Conservation (phyloP, 2,888 invertebrate species). For the Geophilus truncorum region DNA sequence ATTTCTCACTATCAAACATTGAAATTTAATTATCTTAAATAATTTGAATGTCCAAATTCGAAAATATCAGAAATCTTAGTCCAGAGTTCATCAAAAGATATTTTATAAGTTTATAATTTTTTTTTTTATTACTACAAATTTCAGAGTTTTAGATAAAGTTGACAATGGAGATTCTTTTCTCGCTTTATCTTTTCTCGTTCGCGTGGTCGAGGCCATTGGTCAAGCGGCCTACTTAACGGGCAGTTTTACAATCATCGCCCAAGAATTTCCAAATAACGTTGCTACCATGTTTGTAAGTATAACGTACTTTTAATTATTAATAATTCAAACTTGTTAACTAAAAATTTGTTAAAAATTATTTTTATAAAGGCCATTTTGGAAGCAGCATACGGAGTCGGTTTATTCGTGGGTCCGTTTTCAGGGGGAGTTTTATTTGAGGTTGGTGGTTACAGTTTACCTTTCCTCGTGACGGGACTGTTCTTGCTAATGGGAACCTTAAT, state of each 20-base stretch:
- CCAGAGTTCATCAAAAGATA: too few relatives aligned
- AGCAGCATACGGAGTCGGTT: neutral
- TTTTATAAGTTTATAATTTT: too few relatives aligned
- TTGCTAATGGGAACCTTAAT: conserved; percentile 69
- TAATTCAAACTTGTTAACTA: neutral
- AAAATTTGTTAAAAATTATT: too few relatives aligned
- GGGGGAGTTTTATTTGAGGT: neutral
- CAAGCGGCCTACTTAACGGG: conserved; percentile 81
- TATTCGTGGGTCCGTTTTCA: neutral
- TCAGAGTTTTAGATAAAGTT: conserved; percentile 29
- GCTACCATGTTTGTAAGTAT: conserved; percentile 79
- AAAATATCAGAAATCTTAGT: too few relatives aligned
- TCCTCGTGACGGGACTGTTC: conserved; percentile 68
- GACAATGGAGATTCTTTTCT: conserved; percentile 63
- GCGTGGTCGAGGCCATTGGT: conserved; percentile 77
- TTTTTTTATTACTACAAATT: too few relatives aligned
- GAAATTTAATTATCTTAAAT: too few relatives aligned
- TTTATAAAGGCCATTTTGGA: neutral
- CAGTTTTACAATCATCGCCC: conserved; percentile 79
- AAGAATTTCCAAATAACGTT: conserved; percentile 79
- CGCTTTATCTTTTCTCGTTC: conserved; percentile 67
- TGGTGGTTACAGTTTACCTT: conserved; percentile 74
- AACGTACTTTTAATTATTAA: too few relatives aligned
- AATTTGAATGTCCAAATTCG: too few relatives aligned
- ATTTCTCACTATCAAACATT: too few relatives aligned